A percentile compares a stretch with the other conserved stretches of the same genome.
Evolutionary conservation across 2,797 vertebrate genomes (phyloP).

Genomic region (Alfaro cultratus): DNA sequence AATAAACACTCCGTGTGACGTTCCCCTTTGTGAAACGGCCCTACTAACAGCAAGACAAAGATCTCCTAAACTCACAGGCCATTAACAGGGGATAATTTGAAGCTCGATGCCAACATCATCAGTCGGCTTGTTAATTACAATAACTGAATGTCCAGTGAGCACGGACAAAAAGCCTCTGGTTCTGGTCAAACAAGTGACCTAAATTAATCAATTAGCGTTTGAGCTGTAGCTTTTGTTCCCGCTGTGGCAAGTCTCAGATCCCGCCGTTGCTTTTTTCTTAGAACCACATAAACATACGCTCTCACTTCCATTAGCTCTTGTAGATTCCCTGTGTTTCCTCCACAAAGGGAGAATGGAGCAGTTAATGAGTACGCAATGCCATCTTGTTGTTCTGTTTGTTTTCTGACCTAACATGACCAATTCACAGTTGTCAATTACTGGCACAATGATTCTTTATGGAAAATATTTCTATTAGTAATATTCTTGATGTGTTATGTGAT

Average conservation of each 20-base stretch:
- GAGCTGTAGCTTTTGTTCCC: conserved; percentile 36
- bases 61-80: conserved; percentile 18
- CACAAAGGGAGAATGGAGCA: conserved; percentile 32
- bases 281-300: conserved; percentile 25
- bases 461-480: neutral
- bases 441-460: neutral
- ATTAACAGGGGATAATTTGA: conserved; percentile 31
- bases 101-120: conserved; percentile 27
- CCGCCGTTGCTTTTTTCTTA: conserved; percentile 33
- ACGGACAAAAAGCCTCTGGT: conserved; percentile 56
- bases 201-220: conserved; percentile 55
- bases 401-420: conserved; percentile 36
- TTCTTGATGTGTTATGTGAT: neutral
- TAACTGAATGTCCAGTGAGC: conserved; percentile 39
- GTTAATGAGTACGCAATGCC: conserved; percentile 45
- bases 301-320: conserved; percentile 36
- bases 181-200: conserved; percentile 53
- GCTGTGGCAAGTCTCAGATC: conserved; percentile 52
- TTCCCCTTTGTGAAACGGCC: neutral
- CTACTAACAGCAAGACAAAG: conserved; percentile 2
- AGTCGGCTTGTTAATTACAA: conserved; percentile 55
- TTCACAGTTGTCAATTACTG: conserved; percentile 20
- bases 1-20: neutral
- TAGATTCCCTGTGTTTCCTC: conserved; percentile 38
- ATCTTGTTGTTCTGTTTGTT: conserved; percentile 28